A percentile compares a stretch with the other conserved stretches of the same genome.
phyloP scores from a whole-genome alignment of 2,797 vertebrate genomes.

The Gymnothorax javanicus region DNA sequence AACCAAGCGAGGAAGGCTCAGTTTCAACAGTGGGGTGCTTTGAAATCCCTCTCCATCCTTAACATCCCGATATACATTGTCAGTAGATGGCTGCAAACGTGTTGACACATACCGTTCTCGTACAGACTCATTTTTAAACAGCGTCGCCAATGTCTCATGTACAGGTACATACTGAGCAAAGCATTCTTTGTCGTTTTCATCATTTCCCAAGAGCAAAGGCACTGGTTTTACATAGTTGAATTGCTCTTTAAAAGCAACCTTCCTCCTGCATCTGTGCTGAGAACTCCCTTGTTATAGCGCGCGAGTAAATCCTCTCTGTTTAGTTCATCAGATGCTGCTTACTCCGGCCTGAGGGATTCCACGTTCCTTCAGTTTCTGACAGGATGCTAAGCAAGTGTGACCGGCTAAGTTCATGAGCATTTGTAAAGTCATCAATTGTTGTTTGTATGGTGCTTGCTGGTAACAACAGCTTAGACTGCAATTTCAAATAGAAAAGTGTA shows the following conservation, averaged over 20 bases:
- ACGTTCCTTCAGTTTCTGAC: background rate
- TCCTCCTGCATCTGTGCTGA: conserved; percentile 18
- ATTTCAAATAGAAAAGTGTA: conserved; percentile 27
- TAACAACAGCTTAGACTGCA: background rate
- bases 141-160: background rate
- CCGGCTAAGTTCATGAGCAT: conserved; percentile 13
- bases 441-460: conserved; percentile 21
- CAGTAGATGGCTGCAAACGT: background rate
- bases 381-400: background rate
- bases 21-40: background rate
- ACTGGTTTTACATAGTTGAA: conserved; percentile 19
- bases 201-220: background rate
- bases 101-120: background rate
- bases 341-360: conserved; percentile 13
- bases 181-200: conserved; percentile 10
- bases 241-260: conserved; percentile 26
- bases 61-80: background rate
- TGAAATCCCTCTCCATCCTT: background rate
- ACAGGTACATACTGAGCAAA: conserved; percentile 27
- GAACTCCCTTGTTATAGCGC: background rate
- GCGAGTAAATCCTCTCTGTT: conserved; percentile 25
- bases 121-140: conserved; percentile 14
- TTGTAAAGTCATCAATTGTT: conserved; percentile 20
- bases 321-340: conserved; percentile 4
- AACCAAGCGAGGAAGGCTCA: conserved; percentile 10